These are phyloP conservation scores for Dromas ardeola DNA, from an alignment of 2,113 vertebrate species.

Conservation along the genomic window DNA sequence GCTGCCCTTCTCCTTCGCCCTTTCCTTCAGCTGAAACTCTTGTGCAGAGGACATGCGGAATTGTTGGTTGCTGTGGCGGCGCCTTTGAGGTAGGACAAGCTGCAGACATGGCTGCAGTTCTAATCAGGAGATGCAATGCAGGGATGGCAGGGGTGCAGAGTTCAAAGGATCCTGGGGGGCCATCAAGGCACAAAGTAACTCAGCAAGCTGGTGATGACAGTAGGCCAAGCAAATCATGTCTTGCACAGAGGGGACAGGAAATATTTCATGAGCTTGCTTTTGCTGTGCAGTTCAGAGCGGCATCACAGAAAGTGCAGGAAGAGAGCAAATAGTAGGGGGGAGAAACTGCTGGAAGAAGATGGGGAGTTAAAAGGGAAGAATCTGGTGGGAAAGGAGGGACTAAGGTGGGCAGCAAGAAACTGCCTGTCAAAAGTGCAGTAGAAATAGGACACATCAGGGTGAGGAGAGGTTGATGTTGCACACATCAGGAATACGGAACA, in stretches of 20 bases:
- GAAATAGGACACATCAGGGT: not conserved
- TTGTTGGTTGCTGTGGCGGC: not conserved
- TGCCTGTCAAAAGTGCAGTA: not conserved
- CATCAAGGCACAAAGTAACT: not conserved
- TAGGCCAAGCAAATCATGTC: not conserved
- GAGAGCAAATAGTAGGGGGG: not conserved
- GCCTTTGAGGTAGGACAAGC: not conserved
- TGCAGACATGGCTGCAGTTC: not conserved
- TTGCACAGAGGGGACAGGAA: not conserved
- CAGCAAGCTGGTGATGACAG: not conserved
- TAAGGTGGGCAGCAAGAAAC: not conserved
- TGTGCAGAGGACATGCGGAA: not conserved
- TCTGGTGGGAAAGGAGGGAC: not conserved
- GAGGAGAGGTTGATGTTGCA: not conserved
- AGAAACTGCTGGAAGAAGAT: not conserved
- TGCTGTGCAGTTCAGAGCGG: not conserved
- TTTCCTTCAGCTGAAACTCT: not conserved
- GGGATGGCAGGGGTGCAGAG: not conserved
- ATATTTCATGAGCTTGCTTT: not conserved
- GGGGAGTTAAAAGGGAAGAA: not conserved
- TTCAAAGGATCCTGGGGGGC: not conserved
- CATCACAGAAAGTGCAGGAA: not conserved
- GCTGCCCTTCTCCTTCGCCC: not conserved
- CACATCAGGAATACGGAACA: not conserved
- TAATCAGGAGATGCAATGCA: not conserved